phyloP scores from a whole-genome alignment of 2,113 vertebrate species.

The Aptenodytes patagonicus region DNA sequence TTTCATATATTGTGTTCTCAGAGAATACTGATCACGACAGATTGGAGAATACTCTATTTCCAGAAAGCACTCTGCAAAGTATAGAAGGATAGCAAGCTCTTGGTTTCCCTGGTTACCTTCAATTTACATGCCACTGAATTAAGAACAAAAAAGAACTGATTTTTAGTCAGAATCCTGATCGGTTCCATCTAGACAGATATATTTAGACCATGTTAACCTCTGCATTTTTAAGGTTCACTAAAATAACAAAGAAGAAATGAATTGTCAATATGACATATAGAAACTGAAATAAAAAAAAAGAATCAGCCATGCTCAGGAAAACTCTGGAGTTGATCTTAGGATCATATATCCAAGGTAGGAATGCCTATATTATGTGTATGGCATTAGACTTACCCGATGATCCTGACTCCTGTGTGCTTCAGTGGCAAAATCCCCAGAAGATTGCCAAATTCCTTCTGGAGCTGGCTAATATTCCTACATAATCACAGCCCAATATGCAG shows the following conservation, averaged over 20 bases:
- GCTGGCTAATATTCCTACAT: neutral
- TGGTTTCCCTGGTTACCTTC: slow-evolving; percentile 60
- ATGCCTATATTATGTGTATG: fast-evolving
- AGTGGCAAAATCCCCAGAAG: neutral
- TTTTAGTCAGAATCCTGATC: neutral
- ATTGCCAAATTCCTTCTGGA: neutral
- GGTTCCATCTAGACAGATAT: neutral
- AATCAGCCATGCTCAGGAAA: neutral
- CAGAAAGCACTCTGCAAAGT: slow-evolving; percentile 12
- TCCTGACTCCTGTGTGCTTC: neutral
- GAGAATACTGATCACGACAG: neutral
- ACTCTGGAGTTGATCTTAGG: neutral
- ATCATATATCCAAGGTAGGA: neutral
- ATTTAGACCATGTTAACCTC: neutral
- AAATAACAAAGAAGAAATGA: neutral
- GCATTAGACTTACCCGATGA: neutral
- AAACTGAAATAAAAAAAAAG: neutral
- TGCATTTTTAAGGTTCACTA: neutral
- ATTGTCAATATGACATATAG: neutral
- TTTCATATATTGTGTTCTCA: neutral
- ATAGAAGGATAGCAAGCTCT: neutral
- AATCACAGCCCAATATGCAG: neutral
- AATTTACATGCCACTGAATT: slow-evolving; percentile 41
- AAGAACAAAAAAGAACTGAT: neutral
- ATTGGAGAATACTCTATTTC: slow-evolving; percentile 36